A percentile compares a stretch with the other conserved stretches of the same genome.
phyloP scores from a whole-genome alignment of 2,888 invertebrate genomes.

The Megamerina dolium region DNA sequence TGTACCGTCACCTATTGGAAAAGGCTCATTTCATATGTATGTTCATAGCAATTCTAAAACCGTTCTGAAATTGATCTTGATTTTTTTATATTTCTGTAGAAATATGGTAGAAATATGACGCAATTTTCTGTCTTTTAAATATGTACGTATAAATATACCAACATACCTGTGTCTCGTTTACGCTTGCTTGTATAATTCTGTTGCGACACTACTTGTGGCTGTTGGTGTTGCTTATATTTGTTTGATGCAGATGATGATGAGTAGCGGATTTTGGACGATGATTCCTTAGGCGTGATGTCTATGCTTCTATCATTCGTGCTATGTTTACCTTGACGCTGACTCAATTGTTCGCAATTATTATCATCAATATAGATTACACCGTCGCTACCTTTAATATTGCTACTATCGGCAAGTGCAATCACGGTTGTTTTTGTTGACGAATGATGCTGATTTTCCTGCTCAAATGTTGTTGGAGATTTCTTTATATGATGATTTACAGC shows the following conservation, averaged over 20 bases:
- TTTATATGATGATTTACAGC: too few species aligned
- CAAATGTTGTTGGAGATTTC: too few species aligned
- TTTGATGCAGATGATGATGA: slow-evolving; percentile 1
- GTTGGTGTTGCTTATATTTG: slow-evolving; percentile 3
- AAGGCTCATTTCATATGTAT: too few species aligned
- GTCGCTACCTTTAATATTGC: slow-evolving; percentile 4
- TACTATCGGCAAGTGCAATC: slow-evolving; percentile 16
- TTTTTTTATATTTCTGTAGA: too few species aligned
- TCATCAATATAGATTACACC: slow-evolving; percentile 13
- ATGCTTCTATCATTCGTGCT: slow-evolving; percentile 4
- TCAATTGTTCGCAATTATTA: slow-evolving; percentile 9
- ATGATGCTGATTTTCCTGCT: slow-evolving; percentile 6
- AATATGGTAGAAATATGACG: too few species aligned
- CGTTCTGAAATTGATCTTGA: too few species aligned
- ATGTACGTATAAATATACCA: too few species aligned
- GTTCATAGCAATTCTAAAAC: too few species aligned
- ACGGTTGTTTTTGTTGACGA: slow-evolving; percentile 11
- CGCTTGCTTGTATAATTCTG: slow-evolving; percentile 12
- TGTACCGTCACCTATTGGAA: too few species aligned
- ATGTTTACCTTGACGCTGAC: slow-evolving; percentile 1
- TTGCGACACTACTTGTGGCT: slow-evolving; percentile 1
- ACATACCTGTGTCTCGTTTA: slow-evolving; percentile 13
- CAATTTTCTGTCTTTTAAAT: too few species aligned
- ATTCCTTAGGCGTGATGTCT: too few species aligned
- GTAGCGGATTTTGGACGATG: too few species aligned